Percentiles rank a stretch among this genome's conserved stretches.
These are phyloP conservation scores for Grantiella picta DNA, from an alignment of 2,113 vertebrate species.

Conservation along the genomic window DNA sequence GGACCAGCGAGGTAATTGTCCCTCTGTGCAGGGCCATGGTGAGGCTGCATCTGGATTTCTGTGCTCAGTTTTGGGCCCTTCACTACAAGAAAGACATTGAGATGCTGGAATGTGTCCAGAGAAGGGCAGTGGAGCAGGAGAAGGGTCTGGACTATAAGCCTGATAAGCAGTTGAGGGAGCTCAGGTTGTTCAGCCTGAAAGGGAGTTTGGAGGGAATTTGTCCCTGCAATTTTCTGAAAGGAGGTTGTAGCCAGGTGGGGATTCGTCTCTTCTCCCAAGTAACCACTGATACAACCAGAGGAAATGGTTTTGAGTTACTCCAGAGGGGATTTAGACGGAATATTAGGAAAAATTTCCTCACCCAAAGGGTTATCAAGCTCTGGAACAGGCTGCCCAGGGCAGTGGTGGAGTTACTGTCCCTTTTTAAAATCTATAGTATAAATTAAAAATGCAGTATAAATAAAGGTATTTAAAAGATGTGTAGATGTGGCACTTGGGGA, in stretches of 20 bases:
- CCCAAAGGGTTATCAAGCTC: not conserved
- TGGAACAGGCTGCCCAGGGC: not conserved
- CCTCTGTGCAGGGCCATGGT: not conserved
- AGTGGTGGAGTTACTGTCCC: not conserved
- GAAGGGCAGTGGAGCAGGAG: not conserved
- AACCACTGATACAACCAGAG: accelerated
- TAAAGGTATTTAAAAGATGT: not conserved
- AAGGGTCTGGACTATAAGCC: not conserved
- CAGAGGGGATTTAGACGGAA: not conserved
- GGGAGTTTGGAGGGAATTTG: not conserved
- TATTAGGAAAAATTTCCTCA: not conserved
- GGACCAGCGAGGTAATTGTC: not conserved
- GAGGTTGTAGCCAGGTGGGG: no score
- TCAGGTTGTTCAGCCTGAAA: not conserved
- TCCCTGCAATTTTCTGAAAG: no score
- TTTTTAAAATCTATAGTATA: not conserved
- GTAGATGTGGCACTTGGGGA: not conserved
- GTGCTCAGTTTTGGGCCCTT: not conserved
- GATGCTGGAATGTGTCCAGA: not conserved
- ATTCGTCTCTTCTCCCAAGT: not conserved
- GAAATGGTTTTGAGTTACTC: not conserved
- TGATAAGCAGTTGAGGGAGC: not conserved
- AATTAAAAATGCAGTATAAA: not conserved
- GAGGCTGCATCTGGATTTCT: not conserved
- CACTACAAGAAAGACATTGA: not conserved